Base-by-base conservation (phyloP, 1,140 invertebrate species). In the Drosophila novamexicana region DNA sequence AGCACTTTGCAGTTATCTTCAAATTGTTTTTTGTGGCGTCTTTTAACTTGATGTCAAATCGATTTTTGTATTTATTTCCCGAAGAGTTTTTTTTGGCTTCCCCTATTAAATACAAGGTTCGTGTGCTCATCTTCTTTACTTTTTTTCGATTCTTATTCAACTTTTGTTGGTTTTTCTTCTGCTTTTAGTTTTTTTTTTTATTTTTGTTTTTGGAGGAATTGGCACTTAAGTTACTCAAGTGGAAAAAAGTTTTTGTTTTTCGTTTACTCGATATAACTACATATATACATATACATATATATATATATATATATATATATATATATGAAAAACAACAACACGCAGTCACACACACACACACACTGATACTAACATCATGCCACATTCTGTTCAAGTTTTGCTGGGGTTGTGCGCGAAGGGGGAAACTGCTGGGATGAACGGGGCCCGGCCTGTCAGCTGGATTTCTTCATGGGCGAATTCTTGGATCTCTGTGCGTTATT, bases 211-310 rank as follows among this genome's bases (percentile, higher is more conserved):
- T 69, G 62, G 62, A 73, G 72, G 81, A 90, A 89, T 89, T 89
- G 85, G 85, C 85, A 89, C 85, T 85, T 90, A 89, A 90, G 80
- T 89, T 89, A 90, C 78, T 89, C 85, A 89, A 89, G 85, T 89
- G 85, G 85, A 90, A 90, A 89, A 89, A 89, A 89, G 85, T 89
- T 89, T 89, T 89, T 85, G 85, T 89, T 89, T 89, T 89, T 80
- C 82, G 82, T 86, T 86, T 69, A 86, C 82, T 83, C 83, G 66
- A 83, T 86, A 86, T 73, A 86, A 86, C 83, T 86, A 86, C 71
- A 88, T 45, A 54, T 56, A 52, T 14, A 32, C 14, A 32, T n/a
- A n/a, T 62, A 49, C 29, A 39, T 50, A 50, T 50, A 14, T 34
- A 63, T 29, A 49, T 62, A 49, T 39, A 39, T 50, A 50, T 50